Percentiles rank a stretch among this genome's conserved stretches.
Conservation (phyloP, 2,113 vertebrate species). For the Callocephalon fimbriatum region DNA sequence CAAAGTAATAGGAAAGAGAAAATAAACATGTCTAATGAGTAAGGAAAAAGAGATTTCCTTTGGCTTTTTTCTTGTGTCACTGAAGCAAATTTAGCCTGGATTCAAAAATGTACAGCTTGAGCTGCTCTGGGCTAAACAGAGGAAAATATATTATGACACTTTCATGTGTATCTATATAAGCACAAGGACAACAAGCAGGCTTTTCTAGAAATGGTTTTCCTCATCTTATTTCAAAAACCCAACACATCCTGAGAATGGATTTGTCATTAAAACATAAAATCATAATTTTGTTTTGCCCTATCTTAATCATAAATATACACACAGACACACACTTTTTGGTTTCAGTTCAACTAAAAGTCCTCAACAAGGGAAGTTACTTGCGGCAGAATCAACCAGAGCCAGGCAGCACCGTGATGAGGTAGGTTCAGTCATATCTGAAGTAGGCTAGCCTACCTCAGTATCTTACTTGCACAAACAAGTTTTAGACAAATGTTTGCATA, state of each 20-base stretch:
- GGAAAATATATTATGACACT: not conserved
- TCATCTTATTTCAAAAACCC: not conserved
- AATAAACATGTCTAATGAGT: slow-evolving; percentile 4
- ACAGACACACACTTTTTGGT: not conserved
- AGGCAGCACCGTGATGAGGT: not conserved
- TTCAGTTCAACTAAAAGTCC: not conserved
- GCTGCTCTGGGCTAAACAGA: not conserved
- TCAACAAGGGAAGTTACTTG: not conserved
- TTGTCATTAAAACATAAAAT: not conserved
- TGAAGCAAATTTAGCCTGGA: slow-evolving; percentile 9
- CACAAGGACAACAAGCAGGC: not conserved
- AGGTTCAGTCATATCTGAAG: not conserved
- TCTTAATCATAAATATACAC: not conserved
- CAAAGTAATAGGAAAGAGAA: not conserved
- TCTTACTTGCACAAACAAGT: not conserved
- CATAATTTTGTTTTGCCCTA: not conserved
- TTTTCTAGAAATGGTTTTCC: not conserved
- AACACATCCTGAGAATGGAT: not conserved
- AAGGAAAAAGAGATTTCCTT: not conserved
- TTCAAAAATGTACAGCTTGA: not conserved
- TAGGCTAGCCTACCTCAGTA: not conserved
- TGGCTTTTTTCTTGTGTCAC: not conserved
- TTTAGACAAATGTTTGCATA: not conserved
- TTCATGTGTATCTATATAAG: not conserved
- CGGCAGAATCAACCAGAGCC: not conserved